Evolutionary conservation across 1,140 invertebrate species (phyloP).

Genomic region (Procambarus virginalis): DNA sequence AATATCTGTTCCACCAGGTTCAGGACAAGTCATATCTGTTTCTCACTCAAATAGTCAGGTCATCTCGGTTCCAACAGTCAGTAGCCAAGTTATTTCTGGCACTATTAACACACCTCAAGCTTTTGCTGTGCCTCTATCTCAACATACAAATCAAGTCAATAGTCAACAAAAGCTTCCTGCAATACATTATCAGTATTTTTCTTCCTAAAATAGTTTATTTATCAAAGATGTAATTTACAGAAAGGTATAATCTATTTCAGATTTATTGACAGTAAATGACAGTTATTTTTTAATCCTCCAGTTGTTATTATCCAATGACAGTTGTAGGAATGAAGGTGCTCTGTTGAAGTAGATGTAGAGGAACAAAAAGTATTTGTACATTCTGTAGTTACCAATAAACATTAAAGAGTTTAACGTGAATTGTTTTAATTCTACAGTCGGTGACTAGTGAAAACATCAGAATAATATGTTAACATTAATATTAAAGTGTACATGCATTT

Average conservation of each 20-base stretch:
- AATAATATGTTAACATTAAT: too few species aligned
- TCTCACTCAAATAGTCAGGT: conserved; percentile 44
- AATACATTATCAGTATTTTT: conserved; percentile 52
- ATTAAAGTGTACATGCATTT: too few species aligned
- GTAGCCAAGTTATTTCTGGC: conserved; percentile 46
- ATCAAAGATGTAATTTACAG: background rate
- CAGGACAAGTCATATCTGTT: conserved; percentile 43
- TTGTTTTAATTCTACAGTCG: too few species aligned
- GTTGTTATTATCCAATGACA: too few species aligned
- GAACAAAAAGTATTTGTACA: too few species aligned
- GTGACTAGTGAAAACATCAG: too few species aligned
- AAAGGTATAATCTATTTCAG: background rate
- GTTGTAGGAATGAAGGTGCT: too few species aligned
- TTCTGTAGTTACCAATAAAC: too few species aligned
- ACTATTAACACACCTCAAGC: conserved; percentile 20
- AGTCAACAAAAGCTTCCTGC: conserved; percentile 32
- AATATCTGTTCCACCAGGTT: conserved; percentile 45
- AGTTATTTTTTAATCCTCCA: too few species aligned
- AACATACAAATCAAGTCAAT: conserved; percentile 19
- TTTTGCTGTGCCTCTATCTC: conserved; percentile 34
- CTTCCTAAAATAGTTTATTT: conserved; percentile 30
- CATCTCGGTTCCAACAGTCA: conserved; percentile 35
- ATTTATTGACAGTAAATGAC: too few species aligned
- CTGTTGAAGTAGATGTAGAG: too few species aligned
- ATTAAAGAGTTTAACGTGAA: too few species aligned